Evolutionary conservation across 2,797 vertebrate genomes (phyloP).

Genomic region (Presbytis comata): DNA sequence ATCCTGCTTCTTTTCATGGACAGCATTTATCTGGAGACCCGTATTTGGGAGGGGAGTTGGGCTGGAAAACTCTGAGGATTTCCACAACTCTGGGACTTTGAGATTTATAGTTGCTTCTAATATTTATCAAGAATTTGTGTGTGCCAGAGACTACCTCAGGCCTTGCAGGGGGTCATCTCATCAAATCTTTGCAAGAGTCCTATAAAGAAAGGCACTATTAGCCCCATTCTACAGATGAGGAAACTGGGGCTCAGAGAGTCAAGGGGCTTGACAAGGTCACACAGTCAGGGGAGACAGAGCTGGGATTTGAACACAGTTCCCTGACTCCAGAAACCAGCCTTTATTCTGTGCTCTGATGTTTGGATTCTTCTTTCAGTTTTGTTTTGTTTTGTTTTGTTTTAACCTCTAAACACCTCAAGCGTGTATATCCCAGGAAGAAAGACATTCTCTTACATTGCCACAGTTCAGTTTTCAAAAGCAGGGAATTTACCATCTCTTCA

Average conservation of each 20-base stretch:
- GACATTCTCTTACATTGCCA: neutral
- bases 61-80: neutral
- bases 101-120: neutral
- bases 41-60: neutral
- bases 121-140: too few relatives aligned
- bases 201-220: neutral
- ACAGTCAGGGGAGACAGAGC: neutral
- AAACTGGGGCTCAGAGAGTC: neutral
- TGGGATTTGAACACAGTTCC: neutral
- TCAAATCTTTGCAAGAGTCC: neutral
- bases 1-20: neutral
- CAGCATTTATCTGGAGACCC: neutral
- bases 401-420: neutral
- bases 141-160: neutral
- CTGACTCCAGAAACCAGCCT: neutral
- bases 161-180: neutral
- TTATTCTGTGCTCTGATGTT: neutral
- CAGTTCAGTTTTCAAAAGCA: neutral
- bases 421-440: neutral
- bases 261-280: neutral
- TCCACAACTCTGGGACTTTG: neutral
- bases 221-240: neutral
- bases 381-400: neutral
- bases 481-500: neutral
- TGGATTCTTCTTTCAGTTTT: neutral